Evolutionary conservation across 37 sponge, comb jelly and placozoan genomes (phyloP), one percentile per base, ranked within the genome.

Genomic region (Spongilla lacustris): DNA sequence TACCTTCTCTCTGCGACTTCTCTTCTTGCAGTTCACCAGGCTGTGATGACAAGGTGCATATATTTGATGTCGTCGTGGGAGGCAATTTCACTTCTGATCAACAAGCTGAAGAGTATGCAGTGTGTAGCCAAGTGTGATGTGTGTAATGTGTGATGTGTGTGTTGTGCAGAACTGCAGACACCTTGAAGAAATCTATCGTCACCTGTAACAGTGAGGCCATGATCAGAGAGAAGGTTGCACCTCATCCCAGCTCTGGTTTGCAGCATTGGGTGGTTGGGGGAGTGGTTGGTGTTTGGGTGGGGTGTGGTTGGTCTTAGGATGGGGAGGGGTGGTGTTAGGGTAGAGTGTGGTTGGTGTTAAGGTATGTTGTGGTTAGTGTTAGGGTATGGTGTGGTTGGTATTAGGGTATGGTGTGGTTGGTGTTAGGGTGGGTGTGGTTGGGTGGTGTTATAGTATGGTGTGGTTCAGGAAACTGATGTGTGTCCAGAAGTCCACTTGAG

Each of bases 131-230:
- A 11, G 5, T 69, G 9, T 27, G 2, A 9, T 72, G 73, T 32
- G 80, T 50, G 11, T 41, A 27, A 22, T 49, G 49, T 8, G 29
- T 49, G 13, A 10, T 41, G 76, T 29, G 58, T 58, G 58, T 6
- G 58, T 1, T 8, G 12, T 8, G 58, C 19, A 58, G 21, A 8
- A 58, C 11, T 19, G 71, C 29, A 69, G 26, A 77, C 49, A 6
- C 48, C 14, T 17, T 10, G 21, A 31, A 2, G 27, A 82, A 73
- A 27, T 67, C 0, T 30, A 1, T 10, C 28, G 78, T 94, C 23
- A 94, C 92, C 13, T 94, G 95, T 69, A 94, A 94, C 79, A 74
- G 74, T 46, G 75, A 67, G 2, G 85, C 50, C 69, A 88, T 94
- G 95, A 34, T 82, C 38, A 88, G 89, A 74, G 91, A 94, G 69